Base-by-base conservation (phyloP, 2,797 vertebrate species). In the Lateolabrax maculatus region DNA sequence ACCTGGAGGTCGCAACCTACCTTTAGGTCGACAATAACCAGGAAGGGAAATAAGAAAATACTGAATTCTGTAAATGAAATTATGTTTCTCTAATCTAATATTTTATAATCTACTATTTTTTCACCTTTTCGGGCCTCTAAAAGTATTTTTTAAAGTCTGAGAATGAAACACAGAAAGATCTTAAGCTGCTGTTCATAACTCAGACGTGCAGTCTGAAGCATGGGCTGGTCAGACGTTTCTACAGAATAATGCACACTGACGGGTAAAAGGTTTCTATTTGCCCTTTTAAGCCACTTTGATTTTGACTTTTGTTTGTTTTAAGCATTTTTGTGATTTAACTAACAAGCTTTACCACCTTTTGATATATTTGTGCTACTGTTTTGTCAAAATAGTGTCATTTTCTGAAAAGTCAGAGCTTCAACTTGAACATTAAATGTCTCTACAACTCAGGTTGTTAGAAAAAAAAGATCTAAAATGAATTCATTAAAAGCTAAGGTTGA, bases 1-100 rank as follows among this genome's bases (percentile, higher is more conserved):
- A 87, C 84, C 71, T 82, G 61, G 51, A 87, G 74, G 80, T 64
- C 13, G 25, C 27, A 23, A 46, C n/a, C n/a, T n/a, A n/a, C n/a
- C n/a, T n/a, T n/a, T n/a, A n/a, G n/a, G n/a, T 34, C 6, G 66
- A 67, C 66, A n/a, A 51, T 55, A 25, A 69, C 41, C 5, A 57
- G 15, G 9, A 13, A 43, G 23, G 25, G 21, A 49, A 66, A 72
- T 41, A 46, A 51, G 34, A 37, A 81, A 63, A 56, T 48, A 44
- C 41, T 18, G 23, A 60, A 75, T 18, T 68, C 23, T 43, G 4
- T 37, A 6, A 0, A n/a, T 46, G 19, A 65, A 70, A 68, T 41
- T 16, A 4, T 12, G 1, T 34, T 5, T 46, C 2, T 31, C 6
- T 34, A 13, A 64, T 39, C 10, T n/a, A n/a, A n/a, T n/a, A n/a